Conservation (phyloP, 2,797 vertebrate genomes). For the Gorsachius magnificus region DNA sequence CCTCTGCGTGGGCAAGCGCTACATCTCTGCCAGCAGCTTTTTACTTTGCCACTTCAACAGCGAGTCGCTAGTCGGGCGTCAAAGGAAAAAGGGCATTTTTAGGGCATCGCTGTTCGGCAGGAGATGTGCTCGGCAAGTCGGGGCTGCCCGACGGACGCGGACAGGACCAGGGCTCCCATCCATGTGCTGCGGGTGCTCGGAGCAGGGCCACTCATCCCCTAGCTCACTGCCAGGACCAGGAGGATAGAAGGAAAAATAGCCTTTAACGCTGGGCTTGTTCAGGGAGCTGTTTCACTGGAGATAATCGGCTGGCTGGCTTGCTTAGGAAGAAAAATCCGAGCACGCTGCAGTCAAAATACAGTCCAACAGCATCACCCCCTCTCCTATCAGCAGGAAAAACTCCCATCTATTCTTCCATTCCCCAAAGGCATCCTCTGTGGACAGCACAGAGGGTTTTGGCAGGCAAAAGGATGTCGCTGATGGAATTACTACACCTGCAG, state of each 20-base stretch:
- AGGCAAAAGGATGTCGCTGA: not conserved
- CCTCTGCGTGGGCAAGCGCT: not conserved
- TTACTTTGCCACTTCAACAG: not conserved
- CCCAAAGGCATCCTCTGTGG: not conserved
- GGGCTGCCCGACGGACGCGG: not conserved
- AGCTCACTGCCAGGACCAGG: not conserved
- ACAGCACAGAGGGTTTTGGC: not conserved
- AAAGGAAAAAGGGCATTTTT: constrained; percentile 13
- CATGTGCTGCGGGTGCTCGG: not conserved
- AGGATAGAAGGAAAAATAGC: not conserved
- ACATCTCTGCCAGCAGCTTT: not conserved
- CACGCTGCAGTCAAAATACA: not conserved
- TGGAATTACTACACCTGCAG: not conserved
- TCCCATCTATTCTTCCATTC: not conserved
- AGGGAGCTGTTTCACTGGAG: not conserved
- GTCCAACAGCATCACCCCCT: not conserved
- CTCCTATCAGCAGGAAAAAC: not conserved
- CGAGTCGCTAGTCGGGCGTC: not conserved
- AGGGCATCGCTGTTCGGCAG: not conserved
- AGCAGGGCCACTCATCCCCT: not conserved
- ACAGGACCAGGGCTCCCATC: not conserved
- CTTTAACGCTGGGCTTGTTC: not conserved
- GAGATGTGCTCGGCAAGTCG: not conserved
- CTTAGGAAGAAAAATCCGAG: not conserved
- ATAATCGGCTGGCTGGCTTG: not conserved